Conservation (phyloP, 1,140 invertebrate genomes). For the Marisa cornuarietis region DNA sequence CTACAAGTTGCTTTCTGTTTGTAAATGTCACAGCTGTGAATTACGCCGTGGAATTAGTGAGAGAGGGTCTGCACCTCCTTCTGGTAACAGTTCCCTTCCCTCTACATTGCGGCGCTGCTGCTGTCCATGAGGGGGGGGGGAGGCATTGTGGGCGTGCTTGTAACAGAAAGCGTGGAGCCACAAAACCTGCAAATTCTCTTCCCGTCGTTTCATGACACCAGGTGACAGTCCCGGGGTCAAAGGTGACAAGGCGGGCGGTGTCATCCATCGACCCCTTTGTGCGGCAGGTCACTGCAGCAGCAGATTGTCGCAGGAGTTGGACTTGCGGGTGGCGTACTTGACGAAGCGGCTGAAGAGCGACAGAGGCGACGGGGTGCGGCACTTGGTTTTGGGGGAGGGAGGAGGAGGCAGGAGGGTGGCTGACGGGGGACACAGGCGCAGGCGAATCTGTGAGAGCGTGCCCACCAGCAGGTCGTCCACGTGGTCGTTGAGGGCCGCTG, state of each 20-base stretch:
- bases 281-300: slow-evolving; percentile 8
- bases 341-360: slow-evolving; percentile 35
- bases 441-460: slow-evolving; percentile 27
- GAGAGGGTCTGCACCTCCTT: neutral
- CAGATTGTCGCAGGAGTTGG: slow-evolving; percentile 18
- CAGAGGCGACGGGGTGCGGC: slow-evolving; percentile 31
- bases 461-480: slow-evolving; percentile 64
- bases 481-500: slow-evolving; percentile 81
- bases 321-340: slow-evolving; percentile 18
- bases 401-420: slow-evolving; percentile 16
- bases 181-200: neutral
- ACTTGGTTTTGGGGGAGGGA: slow-evolving; percentile 9
- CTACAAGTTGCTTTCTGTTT: too few relatives aligned
- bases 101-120: too few relatives aligned
- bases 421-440: slow-evolving; percentile 23
- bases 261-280: neutral
- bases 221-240: neutral
- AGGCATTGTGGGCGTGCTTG: neutral
- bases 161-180: neutral
- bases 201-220: neutral
- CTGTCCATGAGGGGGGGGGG: too few relatives aligned
- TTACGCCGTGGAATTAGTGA: too few relatives aligned
- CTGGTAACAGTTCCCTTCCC: neutral
- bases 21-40: neutral
- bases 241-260: neutral